Conservation (phyloP, 2,113 vertebrate genomes). For the Menura novaehollandiae region DNA sequence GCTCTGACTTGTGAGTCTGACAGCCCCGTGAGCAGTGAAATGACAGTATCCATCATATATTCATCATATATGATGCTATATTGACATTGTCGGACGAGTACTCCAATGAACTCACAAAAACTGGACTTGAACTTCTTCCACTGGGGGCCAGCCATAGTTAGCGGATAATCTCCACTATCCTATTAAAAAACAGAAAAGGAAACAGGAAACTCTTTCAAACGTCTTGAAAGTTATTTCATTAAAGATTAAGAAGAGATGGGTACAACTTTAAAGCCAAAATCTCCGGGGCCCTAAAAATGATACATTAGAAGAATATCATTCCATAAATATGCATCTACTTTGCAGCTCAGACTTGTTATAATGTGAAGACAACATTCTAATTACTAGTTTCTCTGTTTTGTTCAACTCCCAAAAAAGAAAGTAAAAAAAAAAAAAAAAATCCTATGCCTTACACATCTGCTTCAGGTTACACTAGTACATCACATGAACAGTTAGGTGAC, state of each 20-base stretch:
- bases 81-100: conserved; percentile 96
- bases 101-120: conserved; percentile 98
- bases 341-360: background rate
- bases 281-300: background rate
- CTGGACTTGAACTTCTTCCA: conserved; percentile 99
- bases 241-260: background rate
- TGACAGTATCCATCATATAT: conserved; percentile 99
- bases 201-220: background rate
- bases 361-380: background rate
- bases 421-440: background rate
- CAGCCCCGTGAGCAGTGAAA: conserved; percentile 96
- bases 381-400: background rate
- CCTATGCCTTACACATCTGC: background rate
- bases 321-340: background rate
- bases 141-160: conserved; percentile 97
- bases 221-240: background rate
- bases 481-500: background rate
- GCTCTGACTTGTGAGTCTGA: conserved; percentile 98
- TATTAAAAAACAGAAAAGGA: conserved; percentile 50
- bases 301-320: background rate
- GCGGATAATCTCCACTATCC: conserved; percentile 98
- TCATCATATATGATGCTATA: conserved; percentile 99
- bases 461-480: background rate
- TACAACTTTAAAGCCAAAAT: background rate
- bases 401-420: background rate